phyloP scores from a whole-genome alignment of 2,797 vertebrate genomes.

The Amblyopsis hoosieri region DNA sequence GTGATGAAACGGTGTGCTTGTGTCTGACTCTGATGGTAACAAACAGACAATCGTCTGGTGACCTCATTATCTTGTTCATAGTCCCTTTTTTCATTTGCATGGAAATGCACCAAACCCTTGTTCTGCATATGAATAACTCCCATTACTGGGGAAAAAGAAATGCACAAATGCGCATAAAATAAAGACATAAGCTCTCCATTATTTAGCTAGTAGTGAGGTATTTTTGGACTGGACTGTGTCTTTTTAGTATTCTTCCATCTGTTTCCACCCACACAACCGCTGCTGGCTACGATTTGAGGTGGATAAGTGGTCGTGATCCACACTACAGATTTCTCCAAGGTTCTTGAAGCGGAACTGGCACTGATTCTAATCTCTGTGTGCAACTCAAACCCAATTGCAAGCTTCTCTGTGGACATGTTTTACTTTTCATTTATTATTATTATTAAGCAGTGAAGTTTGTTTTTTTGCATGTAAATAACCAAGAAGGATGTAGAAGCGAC shows the following conservation, averaged over 20 bases:
- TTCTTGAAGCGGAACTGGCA: no score
- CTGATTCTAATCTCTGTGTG: neutral
- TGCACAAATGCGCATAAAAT: no score
- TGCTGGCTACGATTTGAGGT: neutral
- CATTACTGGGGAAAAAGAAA: constrained; percentile 16
- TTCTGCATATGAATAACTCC: constrained; percentile 38
- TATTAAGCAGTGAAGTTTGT: no score
- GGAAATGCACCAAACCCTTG: constrained; percentile 22
- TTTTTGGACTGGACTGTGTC: constrained; percentile 17
- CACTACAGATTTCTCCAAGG: constrained; percentile 1
- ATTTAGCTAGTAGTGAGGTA: constrained; percentile 18
- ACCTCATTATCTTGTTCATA: constrained; percentile 6
- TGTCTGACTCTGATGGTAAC: neutral
- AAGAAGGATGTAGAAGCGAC: no score
- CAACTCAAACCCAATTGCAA: neutral
- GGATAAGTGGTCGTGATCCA: neutral
- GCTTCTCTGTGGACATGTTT: neutral
- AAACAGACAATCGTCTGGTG: constrained; percentile 26
- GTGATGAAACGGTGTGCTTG: neutral
- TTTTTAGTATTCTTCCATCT: neutral
- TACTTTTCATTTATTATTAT: neutral
- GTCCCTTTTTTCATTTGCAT: constrained; percentile 8
- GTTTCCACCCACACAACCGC: constrained; percentile 22
- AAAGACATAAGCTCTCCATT: neutral
- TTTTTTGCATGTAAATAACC: no score